These are phyloP conservation scores for Bruchidius siliquastri DNA, from an alignment of 2,888 invertebrate species.

Conservation along the genomic window DNA sequence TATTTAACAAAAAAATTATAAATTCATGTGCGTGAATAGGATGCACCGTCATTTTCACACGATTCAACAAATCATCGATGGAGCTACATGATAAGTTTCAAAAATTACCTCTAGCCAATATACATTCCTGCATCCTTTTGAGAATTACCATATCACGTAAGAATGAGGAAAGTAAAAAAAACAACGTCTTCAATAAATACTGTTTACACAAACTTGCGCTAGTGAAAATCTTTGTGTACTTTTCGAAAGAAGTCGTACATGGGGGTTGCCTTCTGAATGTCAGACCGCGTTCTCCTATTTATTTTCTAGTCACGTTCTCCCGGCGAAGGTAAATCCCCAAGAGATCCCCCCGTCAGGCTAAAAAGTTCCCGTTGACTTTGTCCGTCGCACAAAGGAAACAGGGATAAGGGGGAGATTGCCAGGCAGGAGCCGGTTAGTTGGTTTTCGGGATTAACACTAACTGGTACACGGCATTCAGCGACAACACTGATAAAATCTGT, in stretches of 20 bases:
- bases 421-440: conserved; percentile 18
- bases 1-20: no score
- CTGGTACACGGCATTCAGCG: not conserved
- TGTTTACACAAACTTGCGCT: not conserved
- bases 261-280: not conserved
- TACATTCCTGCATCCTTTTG: no score
- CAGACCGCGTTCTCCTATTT: conserved; percentile 34
- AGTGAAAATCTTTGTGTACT: conserved; percentile 14
- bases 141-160: no score
- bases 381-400: conserved; percentile 39
- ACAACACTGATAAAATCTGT: not conserved
- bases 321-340: conserved; percentile 39
- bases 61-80: no score
- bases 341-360: conserved; percentile 33
- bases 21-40: no score
- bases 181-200: no score
- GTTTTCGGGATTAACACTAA: not conserved
- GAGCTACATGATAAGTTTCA: no score
- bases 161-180: no score
- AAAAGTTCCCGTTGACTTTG: conserved; percentile 42
- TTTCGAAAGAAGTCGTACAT: not conserved
- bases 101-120: no score
- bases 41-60: no score
- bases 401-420: conserved; percentile 16
- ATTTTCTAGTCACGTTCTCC: conserved; percentile 40